These are phyloP conservation scores for Scaptomyza flava DNA, from an alignment of 2,888 invertebrate species.

Conservation along the genomic window DNA sequence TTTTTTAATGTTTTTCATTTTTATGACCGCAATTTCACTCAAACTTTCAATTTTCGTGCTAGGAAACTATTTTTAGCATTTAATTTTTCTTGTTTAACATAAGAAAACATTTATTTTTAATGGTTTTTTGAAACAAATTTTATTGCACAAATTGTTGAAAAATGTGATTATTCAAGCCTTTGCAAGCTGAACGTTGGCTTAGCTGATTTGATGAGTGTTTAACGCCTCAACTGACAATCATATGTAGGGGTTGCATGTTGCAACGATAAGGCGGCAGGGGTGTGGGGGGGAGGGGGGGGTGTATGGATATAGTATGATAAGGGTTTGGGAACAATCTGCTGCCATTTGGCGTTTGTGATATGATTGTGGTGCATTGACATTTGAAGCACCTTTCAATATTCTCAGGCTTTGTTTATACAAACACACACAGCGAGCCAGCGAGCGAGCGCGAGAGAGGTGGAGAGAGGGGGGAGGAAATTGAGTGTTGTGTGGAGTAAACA, in stretches of 20 bases:
- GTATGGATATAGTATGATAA: background rate
- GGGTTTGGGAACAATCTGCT: constrained; percentile 17
- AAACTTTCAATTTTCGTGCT: background rate
- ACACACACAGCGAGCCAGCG: constrained; percentile 8
- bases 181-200: constrained; percentile 19
- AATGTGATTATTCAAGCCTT: constrained; percentile 2
- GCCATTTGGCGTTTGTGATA: constrained; percentile 33
- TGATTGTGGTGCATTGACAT: constrained; percentile 51
- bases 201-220: constrained; percentile 60
- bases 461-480: background rate
- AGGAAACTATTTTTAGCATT: background rate
- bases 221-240: constrained; percentile 31
- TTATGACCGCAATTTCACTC: too few species aligned
- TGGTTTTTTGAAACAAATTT: background rate
- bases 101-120: background rate
- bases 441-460: background rate
- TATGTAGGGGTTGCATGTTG: constrained; percentile 21
- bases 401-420: constrained; percentile 62
- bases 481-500: constrained; percentile 62
- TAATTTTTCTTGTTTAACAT: background rate
- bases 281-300: too few species aligned
- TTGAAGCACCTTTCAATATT: constrained; percentile 59
- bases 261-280: background rate
- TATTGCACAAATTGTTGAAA: constrained; percentile 13
- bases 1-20: too few species aligned